Percentiles rank a stretch among this genome's conserved stretches.
These are phyloP conservation scores for Argyrosomus japonicus DNA, from an alignment of 2,113 vertebrate species.

Conservation along the genomic window DNA sequence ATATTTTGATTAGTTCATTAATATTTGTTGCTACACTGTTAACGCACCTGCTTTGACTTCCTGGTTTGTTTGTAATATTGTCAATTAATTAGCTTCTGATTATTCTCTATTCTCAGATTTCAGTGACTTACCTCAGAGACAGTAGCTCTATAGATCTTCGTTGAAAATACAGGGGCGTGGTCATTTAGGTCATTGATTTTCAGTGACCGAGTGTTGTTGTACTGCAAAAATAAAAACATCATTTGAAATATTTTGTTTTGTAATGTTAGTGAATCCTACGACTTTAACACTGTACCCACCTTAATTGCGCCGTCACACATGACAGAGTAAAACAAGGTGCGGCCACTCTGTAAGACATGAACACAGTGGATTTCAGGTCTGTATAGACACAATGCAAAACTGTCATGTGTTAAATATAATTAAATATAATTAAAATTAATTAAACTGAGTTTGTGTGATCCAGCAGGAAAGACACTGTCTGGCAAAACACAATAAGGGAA, in stretches of 20 bases:
- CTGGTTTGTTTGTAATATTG: no score
- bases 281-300: conserved; percentile 51
- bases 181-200: conserved; percentile 77
- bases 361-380: neutral
- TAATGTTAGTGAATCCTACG: neutral
- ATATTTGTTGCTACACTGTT: no score
- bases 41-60: no score
- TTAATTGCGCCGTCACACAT: conserved; percentile 1
- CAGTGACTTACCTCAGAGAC: conserved; percentile 82
- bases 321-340: conserved; percentile 65
- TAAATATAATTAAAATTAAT: no score
- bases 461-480: no score
- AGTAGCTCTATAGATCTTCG: conserved; percentile 29
- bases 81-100: no score
- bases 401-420: neutral
- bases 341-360: conserved; percentile 55
- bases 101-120: no score
- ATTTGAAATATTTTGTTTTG: neutral
- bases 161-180: conserved; percentile 78
- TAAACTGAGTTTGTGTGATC: no score
- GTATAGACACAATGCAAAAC: neutral
- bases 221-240: conserved; percentile 28
- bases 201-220: conserved; percentile 58
- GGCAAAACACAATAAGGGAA: no score
- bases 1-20: no score